Conservation (phyloP, 2,797 vertebrate species). For the Microchirus variegatus region DNA sequence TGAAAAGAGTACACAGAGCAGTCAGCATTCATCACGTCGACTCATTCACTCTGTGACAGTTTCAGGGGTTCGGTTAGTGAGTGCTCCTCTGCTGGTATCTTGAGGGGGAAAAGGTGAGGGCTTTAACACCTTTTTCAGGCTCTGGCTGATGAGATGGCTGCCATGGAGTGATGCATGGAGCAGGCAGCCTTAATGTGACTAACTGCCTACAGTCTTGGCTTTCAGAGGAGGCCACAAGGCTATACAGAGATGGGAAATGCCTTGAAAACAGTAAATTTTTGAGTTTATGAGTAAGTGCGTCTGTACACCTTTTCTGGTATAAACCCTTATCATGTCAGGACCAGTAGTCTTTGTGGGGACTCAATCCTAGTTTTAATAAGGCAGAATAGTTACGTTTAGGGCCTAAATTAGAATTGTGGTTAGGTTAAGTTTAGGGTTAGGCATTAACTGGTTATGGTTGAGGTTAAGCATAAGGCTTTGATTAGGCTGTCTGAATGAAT, state of each 20-base stretch:
- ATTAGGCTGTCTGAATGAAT: too few relatives aligned
- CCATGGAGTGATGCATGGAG: conserved; percentile 51
- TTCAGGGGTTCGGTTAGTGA: conserved; percentile 35
- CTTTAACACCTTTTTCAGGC: conserved; percentile 33
- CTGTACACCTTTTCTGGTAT: too few relatives aligned
- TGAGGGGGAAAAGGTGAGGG: conserved; percentile 35
- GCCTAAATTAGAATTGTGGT: too few relatives aligned
- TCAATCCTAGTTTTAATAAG: too few relatives aligned
- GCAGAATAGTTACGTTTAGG: too few relatives aligned
- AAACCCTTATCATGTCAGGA: too few relatives aligned
- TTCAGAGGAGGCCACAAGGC: conserved; percentile 26
- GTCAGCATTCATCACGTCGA: conserved; percentile 25
- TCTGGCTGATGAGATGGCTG: conserved; percentile 33
- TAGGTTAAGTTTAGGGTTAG: too few relatives aligned
- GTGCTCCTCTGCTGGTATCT: conserved; percentile 44
- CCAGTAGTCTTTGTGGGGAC: too few relatives aligned
- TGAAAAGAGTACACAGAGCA: conserved; percentile 4
- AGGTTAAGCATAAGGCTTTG: too few relatives aligned
- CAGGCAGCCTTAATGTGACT: conserved; percentile 52
- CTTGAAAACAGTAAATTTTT: conserved; percentile 18
- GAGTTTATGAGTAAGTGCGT: conserved; percentile 1
- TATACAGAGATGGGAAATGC: conserved; percentile 42
- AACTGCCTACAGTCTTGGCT: conserved; percentile 39
- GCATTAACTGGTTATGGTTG: too few relatives aligned
- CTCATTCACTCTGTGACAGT: conserved; percentile 35